Percentiles rank a stretch among this genome's conserved stretches.
phyloP scores from a whole-genome alignment of 2,113 vertebrate genomes.

The Ictalurus punctatus region DNA sequence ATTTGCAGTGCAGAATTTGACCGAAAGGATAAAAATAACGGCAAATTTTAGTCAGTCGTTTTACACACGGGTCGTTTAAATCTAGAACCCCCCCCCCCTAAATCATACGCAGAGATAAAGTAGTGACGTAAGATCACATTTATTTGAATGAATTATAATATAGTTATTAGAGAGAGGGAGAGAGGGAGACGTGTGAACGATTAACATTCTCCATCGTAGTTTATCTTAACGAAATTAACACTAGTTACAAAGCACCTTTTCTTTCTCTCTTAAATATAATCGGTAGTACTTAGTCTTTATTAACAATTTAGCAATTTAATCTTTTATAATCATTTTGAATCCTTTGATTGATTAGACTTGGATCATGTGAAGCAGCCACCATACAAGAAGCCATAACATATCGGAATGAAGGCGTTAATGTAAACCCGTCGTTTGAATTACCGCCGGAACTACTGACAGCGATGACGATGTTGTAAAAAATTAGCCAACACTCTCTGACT shows the following conservation, averaged over 20 bases:
- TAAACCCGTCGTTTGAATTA: neutral
- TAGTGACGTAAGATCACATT: too few relatives aligned
- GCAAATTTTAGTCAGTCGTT: too few relatives aligned
- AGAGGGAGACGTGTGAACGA: too few relatives aligned
- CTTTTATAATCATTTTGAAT: neutral
- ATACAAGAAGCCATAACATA: neutral
- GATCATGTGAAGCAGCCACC: neutral
- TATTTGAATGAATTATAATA: too few relatives aligned
- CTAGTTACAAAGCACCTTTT: neutral
- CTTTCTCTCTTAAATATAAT: neutral
- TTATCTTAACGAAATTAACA: too few relatives aligned
- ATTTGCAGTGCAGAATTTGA: too few relatives aligned
- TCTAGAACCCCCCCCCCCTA: too few relatives aligned
- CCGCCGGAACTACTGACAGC: neutral
- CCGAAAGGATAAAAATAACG: too few relatives aligned
- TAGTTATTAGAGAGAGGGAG: too few relatives aligned
- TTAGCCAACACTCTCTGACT: neutral
- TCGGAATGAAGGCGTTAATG: neutral
- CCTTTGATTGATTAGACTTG: neutral
- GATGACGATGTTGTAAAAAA: neutral
- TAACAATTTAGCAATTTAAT: neutral
- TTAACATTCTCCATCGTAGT: too few relatives aligned
- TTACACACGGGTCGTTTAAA: too few relatives aligned
- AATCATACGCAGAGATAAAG: too few relatives aligned
- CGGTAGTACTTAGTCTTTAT: neutral